These are phyloP conservation scores for Porites divaricata DNA, from an alignment of 92 coral and sea anemone species.

Conservation along the genomic window DNA sequence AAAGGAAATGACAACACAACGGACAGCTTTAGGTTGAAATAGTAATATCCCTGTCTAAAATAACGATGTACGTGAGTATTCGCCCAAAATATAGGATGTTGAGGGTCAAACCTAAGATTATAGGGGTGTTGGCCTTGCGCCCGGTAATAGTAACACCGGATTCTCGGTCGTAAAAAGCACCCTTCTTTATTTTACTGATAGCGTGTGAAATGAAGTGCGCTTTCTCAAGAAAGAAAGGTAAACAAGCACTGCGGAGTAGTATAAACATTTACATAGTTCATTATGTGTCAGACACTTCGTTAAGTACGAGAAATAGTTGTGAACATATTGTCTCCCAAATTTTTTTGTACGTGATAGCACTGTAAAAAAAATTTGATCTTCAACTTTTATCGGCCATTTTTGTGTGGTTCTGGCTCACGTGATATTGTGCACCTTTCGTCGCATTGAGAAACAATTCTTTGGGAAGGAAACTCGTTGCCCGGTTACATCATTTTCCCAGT, in stretches of 20 bases:
- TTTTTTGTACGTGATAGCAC: conserved; percentile 7
- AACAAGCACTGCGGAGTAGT: conserved; percentile 38
- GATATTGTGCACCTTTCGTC: not conserved
- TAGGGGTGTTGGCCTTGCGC: conserved; percentile 40
- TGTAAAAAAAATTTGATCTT: not conserved
- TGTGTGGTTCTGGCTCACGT: not conserved
- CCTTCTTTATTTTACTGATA: conserved; percentile 10
- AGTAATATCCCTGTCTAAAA: not conserved
- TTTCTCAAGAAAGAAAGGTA: conserved; percentile 29
- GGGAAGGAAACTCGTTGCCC: conserved; percentile 22
- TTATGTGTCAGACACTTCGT: conserved; percentile 44
- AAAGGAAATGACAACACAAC: not conserved
- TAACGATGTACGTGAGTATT: conserved; percentile 32
- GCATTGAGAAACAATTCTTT: conserved; percentile 7
- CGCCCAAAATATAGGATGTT: conserved; percentile 7
- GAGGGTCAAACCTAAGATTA: conserved; percentile 20
- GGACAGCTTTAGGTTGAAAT: not conserved
- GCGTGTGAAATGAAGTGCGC: conserved; percentile 22
- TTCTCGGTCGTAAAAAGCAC: not conserved
- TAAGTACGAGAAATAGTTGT: conserved; percentile 32
- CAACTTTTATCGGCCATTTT: not conserved
- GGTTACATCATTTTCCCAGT: conserved; percentile 19
- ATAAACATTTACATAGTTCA: conserved; percentile 46
- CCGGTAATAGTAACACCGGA: conserved; percentile 13
- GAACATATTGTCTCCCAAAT: conserved; percentile 10